Percentiles rank a stretch among this genome's conserved stretches.
These are phyloP conservation scores for Ptilodon capucinus DNA, from an alignment of 2,888 invertebrate species.

Conservation along the genomic window DNA sequence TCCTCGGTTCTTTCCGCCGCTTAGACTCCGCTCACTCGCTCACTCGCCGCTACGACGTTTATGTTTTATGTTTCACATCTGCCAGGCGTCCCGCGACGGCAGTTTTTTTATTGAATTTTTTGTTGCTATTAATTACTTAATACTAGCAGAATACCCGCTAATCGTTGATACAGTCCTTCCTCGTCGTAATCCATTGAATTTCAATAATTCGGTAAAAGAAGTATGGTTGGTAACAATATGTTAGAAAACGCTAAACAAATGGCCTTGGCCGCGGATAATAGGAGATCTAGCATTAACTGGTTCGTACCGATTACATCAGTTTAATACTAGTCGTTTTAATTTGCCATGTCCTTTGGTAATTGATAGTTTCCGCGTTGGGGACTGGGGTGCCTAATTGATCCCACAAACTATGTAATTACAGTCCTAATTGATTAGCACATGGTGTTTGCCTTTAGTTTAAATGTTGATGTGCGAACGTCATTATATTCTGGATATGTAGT, in stretches of 20 bases:
- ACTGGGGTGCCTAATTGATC: slow-evolving; percentile 33
- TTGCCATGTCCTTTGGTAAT: slow-evolving; percentile 46
- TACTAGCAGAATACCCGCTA: too few species aligned
- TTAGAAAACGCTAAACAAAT: neutral
- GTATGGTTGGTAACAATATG: too few species aligned
- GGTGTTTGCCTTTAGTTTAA: slow-evolving; percentile 16
- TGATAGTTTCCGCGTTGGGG: slow-evolving; percentile 52
- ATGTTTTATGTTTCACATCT: too few species aligned
- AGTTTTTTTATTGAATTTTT: too few species aligned
- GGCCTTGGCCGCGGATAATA: neutral
- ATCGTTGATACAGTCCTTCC: too few species aligned
- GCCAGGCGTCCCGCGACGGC: too few species aligned
- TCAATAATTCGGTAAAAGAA: too few species aligned
- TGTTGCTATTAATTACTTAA: too few species aligned
- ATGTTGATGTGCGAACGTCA: neutral
- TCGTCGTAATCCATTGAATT: too few species aligned
- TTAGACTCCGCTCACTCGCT: too few species aligned
- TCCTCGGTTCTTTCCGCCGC: too few species aligned
- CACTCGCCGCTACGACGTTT: too few species aligned
- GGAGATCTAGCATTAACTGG: neutral
- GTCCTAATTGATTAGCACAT: slow-evolving; percentile 44
- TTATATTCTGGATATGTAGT: neutral
- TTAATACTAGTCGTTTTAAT: slow-evolving; percentile 32
- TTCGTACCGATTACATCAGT: slow-evolving; percentile 27
- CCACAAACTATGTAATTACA: slow-evolving; percentile 33